Percentiles rank a stretch among this genome's conserved stretches.
phyloP scores from a whole-genome alignment of 1,140 invertebrate genomes.

The Ephestia elutella region DNA sequence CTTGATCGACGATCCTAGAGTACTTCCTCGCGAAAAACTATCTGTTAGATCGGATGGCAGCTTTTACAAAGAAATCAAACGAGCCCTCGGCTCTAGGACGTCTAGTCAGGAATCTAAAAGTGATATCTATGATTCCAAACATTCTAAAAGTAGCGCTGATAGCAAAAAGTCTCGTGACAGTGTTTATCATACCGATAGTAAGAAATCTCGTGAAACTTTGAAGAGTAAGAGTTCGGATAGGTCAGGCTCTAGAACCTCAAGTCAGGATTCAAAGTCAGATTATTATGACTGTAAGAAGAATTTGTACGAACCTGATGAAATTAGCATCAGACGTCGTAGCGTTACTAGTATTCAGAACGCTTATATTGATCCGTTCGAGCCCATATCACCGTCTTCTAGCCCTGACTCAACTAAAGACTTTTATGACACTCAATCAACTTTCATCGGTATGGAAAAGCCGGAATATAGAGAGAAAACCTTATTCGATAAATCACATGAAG shows the following conservation, averaged over 20 bases:
- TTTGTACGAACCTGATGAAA: constrained; percentile 59
- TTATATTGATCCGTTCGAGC: constrained; percentile 65
- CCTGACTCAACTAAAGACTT: constrained; percentile 80
- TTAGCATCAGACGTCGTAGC: constrained; percentile 48
- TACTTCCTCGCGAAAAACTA: constrained; percentile 79
- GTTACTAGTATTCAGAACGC: constrained; percentile 54
- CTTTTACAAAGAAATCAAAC: constrained; percentile 80
- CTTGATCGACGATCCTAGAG: constrained; percentile 78
- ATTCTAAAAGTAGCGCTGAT: constrained; percentile 77
- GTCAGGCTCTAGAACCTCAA: constrained; percentile 76
- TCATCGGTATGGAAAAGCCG: constrained; percentile 59
- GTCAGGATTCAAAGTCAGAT: constrained; percentile 79
- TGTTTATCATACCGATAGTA: constrained; percentile 78
- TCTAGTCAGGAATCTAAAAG: constrained; percentile 81
- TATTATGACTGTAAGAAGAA: constrained; percentile 72
- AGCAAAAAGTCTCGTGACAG: constrained; percentile 78
- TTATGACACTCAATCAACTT: constrained; percentile 74
- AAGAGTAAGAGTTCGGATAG: constrained; percentile 76
- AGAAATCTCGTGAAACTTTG: constrained; percentile 76
- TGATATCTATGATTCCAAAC: constrained; percentile 79
- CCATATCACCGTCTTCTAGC: constrained; percentile 77
- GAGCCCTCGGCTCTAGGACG: constrained; percentile 75
- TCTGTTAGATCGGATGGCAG: constrained; percentile 80
- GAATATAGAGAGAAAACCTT: constrained; percentile 64
- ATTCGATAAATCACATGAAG: constrained; percentile 74